Base-by-base conservation (phyloP, 2,888 invertebrate genomes). In the Cactoblastis cactorum region DNA sequence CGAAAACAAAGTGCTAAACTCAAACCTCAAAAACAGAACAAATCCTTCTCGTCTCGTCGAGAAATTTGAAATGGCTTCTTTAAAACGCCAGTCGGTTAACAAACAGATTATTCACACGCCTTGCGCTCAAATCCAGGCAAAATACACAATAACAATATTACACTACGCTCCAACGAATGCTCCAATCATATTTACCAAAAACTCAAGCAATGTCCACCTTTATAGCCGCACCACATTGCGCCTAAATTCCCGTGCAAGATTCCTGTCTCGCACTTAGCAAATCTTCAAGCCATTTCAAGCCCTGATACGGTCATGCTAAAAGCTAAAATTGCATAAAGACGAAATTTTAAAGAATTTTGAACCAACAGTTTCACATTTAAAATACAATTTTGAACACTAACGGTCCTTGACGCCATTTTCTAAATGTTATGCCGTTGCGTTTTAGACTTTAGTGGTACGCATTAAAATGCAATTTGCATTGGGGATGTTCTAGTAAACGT, bases 71-170 rank as follows among this genome's bases (percentile, higher is more conserved):
- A 48, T 48, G 35, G 47, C 47, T 48, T 48, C 47, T 48, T 43
- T 48, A 48, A 48, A 48, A 48, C 37, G 37, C 28, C 15, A 48
- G 37, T 48, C 47, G 47, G 47, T 48, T 48, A 47, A 48, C 47
- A 48, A 37, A 48, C 47, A 48, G 47, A 48, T 48, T 48, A 48
- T 48, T 48, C 47, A 38, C 47, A 48, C 47, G 37, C 37, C 47
- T 48, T 24, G 24, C 17, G 14, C 48, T 56, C 61, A 71, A 77
- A 77, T 77, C 76, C 70, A 57, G 65, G 64, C 64, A 65, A 71
- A 74, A 71, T 67, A 68, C 64, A 71, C 63, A 71, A 74, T 72
- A 74, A 74, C 69, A 65, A 65, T 69, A 71, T 77, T 77, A 74
- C 74, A 67, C 66, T 73, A 63, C 68, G 64, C 55, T 53, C 53